Evolutionary conservation across 2,888 invertebrate species (phyloP), one percentile per base, ranked within the genome.

Genomic region (Antitype chi): DNA sequence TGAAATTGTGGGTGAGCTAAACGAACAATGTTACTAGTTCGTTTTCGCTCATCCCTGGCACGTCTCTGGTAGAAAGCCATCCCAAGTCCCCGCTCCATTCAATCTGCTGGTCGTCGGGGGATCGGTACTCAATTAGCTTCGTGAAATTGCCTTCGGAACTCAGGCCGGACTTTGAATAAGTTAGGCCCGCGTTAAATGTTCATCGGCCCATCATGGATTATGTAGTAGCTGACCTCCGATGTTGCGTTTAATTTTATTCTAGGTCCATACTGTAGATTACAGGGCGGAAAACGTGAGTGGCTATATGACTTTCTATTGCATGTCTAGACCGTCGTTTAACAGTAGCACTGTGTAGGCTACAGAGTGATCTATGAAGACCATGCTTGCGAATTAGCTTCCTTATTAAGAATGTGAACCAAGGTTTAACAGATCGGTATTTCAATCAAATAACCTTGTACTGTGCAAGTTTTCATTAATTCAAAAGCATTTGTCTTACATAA

Each of bases 81-180:
- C 52, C 43, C 43, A 23, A 8, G 25, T 82, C 17, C 53, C 74
- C 49, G 23, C 15, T 32, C 43, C 82, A 67, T 74, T 74, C 75
- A 83, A 76, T 86, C 80, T 81, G 76, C 71, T 73, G 43, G 59
- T 73, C 80, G 81, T 67, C 80, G 52, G 63, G 84, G 78, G 78
- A 85, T 80, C 79, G 75, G 78, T 74, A 80, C 80, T 81, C 86
- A 89, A 89, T 89, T 89, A 89, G 77, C 74, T 64, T 64, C 70
- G 75, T 72, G 82, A 82, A 85, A 89, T 89, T 89, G 89, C 78
- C 78, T 86, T 79, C 76, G 81, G 59, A 59, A 67, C 76, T 80
- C 70, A 82, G 74, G 60, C 77, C 62, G 76, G 81, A 86, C 89
- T 85, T 85, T 90, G 86, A 89, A 90, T 90, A 87, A 88, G 84